Conservation (phyloP, 2,113 vertebrate species). For the Stigmatopora nigra region DNA sequence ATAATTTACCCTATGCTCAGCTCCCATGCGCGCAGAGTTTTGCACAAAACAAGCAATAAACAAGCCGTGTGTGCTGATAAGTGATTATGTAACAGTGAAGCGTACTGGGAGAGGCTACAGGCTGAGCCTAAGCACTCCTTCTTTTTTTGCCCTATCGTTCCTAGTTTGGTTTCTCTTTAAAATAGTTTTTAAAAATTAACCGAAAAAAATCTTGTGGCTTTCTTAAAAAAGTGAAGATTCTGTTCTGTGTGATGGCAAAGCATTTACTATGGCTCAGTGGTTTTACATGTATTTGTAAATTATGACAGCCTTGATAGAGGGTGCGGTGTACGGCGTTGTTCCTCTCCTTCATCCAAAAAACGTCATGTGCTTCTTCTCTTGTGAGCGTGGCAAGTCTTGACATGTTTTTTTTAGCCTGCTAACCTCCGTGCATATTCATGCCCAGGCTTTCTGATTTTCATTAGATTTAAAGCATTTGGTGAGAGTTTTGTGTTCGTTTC, state of each 20-base stretch:
- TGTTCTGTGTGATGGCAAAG: neutral
- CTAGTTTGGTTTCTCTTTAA: conserved; percentile 14
- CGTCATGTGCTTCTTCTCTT: conserved; percentile 42
- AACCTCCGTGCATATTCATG: conserved; percentile 2
- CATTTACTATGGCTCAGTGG: neutral
- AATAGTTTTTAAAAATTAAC: conserved; percentile 13
- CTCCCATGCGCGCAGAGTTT: conserved; percentile 11
- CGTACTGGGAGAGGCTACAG: conserved; percentile 37
- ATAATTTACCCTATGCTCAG: conserved; percentile 3
- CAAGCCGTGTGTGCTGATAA: conserved; percentile 34
- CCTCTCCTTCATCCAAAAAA: conserved; percentile 18
- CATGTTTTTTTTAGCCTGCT: conserved; percentile 6
- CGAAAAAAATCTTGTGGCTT: conserved; percentile 1
- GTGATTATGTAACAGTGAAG: conserved; percentile 53
- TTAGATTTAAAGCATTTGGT: conserved; percentile 15
- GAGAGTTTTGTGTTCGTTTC: neutral
- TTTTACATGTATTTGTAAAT: neutral
- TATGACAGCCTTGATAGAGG: neutral
- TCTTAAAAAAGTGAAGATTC: conserved; percentile 4
- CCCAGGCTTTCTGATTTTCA: neutral
- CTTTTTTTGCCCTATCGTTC: conserved; percentile 30
- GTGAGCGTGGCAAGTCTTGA: conserved; percentile 28
- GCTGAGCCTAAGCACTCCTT: conserved; percentile 21
- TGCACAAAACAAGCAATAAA: conserved; percentile 23
- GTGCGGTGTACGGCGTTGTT: neutral